Evolutionary conservation across 2,888 invertebrate genomes (phyloP), one percentile per base, ranked within the genome.

Genomic region (Argyresthia goedartella): DNA sequence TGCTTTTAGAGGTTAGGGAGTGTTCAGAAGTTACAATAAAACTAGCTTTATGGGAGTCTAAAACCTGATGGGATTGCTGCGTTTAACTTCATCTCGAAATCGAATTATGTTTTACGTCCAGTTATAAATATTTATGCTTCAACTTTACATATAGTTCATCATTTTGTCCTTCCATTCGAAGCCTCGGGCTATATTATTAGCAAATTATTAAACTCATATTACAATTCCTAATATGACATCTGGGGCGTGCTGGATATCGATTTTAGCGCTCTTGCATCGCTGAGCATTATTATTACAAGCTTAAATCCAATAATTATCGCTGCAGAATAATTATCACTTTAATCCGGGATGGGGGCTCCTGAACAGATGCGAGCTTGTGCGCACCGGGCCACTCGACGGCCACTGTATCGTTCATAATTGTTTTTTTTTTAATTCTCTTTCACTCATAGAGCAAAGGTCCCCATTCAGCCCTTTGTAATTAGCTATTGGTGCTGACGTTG

Each of bases 341-440:
- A 85, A 86, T 86, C 85, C 84, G 67, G 67, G 65, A 71, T 72
- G 78, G 53, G 70, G 61, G 66, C 56, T 56, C 49, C 43, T 56
- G 76, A 79, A 81, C 85, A 86, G 85, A 86, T 86, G 85, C 73
- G 84, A 71, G 45, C 81, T n/a, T 68, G 52, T 54, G 66, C 61
- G 64, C 85, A 84, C 82, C 84, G 81, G 84, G 84, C 84, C 81
- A 75, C 82, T 82, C 77, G 59, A 69, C 64, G 74, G 77, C 81
- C 84, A 85, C 80, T 85, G 84, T 84, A 77, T 73, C 84, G 85
- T 84, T 76, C 72, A 82, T 81, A 84, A 85, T 82, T 78, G 76
- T 74, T 66, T 63, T 61, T 69, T 72, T 75, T 75, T 76, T 70
- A 67, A 49, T 69, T 73, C 73, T 72, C 35, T 73, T 78, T 76